Conservation (phyloP, 2,888 invertebrate species). For the Rhaphigaster nebulosa region DNA sequence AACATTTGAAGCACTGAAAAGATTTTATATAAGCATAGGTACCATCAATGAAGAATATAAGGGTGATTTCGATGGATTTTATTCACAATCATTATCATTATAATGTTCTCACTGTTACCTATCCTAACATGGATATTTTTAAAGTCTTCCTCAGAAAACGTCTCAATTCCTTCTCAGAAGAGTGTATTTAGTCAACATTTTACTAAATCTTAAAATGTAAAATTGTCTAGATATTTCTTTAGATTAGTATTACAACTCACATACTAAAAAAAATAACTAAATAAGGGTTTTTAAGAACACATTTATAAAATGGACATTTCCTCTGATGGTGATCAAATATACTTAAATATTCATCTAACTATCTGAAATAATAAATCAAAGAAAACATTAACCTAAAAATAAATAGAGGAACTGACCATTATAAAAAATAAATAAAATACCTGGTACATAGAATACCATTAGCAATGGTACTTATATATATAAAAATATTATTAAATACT, state of each 20-base stretch:
- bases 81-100: neutral
- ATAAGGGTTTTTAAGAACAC: no score
- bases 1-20: neutral
- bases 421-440: slow-evolving; percentile 3
- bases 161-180: neutral
- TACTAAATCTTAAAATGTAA: neutral
- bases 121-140: neutral
- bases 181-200: neutral
- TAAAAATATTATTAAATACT: neutral
- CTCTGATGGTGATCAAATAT: no score
- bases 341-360: neutral
- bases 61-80: neutral
- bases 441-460: neutral
- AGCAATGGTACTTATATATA: neutral
- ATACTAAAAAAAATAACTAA: no score
- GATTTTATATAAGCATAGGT: no score
- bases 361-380: neutral
- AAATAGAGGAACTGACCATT: neutral
- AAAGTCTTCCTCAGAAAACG: neutral
- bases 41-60: neutral
- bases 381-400: neutral
- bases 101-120: neutral
- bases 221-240: neutral
- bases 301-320: no score
- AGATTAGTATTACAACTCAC: no score